Evolutionary conservation across 1,140 invertebrate genomes (phyloP).

Genomic region (Euura saliciscinereae): DNA sequence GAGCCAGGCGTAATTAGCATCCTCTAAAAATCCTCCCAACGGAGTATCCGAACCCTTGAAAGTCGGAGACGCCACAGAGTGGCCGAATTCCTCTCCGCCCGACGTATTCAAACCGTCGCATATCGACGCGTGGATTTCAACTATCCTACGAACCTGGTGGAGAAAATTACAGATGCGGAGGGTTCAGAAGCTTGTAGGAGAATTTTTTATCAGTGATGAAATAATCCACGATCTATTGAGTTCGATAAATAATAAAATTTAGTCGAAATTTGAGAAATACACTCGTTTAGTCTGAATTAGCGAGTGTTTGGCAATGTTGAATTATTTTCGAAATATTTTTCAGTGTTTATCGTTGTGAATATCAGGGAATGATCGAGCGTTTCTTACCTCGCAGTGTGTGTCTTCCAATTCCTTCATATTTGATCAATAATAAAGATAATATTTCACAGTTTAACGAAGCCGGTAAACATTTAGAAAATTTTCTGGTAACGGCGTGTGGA

Average conservation of each 20-base stretch:
- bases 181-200: background rate
- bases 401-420: slow-evolving; percentile 49
- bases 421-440: slow-evolving; percentile 1
- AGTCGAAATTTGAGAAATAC: background rate
- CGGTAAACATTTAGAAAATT: background rate
- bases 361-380: too few relatives aligned
- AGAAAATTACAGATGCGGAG: slow-evolving; percentile 8
- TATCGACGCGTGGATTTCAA: slow-evolving; percentile 37
- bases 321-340: too few relatives aligned
- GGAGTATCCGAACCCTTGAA: slow-evolving; percentile 14
- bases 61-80: slow-evolving; percentile 8
- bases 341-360: too few relatives aligned
- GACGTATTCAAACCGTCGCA: slow-evolving; percentile 25
- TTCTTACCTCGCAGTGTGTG: slow-evolving; percentile 39
- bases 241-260: background rate
- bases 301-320: background rate
- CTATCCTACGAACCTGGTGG: slow-evolving; percentile 33
- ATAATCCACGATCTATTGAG: background rate
- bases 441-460: background rate
- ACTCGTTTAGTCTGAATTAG: slow-evolving; percentile 21
- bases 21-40: slow-evolving; percentile 47
- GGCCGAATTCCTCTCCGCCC: slow-evolving; percentile 25
- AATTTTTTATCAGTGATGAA: too few relatives aligned
- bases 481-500: background rate
- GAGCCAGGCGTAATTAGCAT: slow-evolving; percentile 56